Percentiles rank a stretch among this genome's conserved stretches.
phyloP scores from a whole-genome alignment of 2,888 invertebrate species.

The Lasioglossum vierecki region DNA sequence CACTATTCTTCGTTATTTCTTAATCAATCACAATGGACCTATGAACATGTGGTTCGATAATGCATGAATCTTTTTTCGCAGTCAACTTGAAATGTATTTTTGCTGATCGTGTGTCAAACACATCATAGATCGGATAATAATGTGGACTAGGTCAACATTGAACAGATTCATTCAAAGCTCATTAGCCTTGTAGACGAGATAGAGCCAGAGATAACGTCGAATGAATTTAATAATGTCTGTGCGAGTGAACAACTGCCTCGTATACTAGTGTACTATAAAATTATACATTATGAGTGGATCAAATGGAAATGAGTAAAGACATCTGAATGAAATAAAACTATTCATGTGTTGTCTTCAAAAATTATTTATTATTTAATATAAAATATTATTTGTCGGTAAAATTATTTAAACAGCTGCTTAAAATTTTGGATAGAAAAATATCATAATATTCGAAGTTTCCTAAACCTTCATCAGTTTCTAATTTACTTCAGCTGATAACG shows the following conservation, averaged over 20 bases:
- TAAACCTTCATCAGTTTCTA: neutral
- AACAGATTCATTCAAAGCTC: slow-evolving; percentile 14
- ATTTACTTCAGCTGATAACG: neutral
- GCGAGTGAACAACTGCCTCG: neutral
- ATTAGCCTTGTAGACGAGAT: neutral
- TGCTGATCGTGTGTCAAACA: neutral
- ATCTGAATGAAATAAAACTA: too few species aligned
- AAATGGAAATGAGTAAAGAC: neutral
- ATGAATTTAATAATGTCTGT: neutral
- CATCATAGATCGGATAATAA: neutral
- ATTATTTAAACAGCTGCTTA: too few species aligned
- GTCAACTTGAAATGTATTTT: slow-evolving; percentile 1
- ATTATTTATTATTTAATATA: too few species aligned
- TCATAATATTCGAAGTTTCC: too few species aligned
- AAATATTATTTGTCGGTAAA: too few species aligned
- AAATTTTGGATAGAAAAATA: too few species aligned
- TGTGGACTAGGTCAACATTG: neutral
- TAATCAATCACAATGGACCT: too few species aligned
- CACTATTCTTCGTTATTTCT: too few species aligned
- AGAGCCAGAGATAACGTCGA: neutral
- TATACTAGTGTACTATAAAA: neutral
- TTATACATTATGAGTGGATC: neutral
- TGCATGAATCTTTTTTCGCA: neutral
- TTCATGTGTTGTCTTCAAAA: too few species aligned
- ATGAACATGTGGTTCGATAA: neutral